phyloP scores from a whole-genome alignment of 2,797 vertebrate genomes.

The Hypotaenidia okinawae region DNA sequence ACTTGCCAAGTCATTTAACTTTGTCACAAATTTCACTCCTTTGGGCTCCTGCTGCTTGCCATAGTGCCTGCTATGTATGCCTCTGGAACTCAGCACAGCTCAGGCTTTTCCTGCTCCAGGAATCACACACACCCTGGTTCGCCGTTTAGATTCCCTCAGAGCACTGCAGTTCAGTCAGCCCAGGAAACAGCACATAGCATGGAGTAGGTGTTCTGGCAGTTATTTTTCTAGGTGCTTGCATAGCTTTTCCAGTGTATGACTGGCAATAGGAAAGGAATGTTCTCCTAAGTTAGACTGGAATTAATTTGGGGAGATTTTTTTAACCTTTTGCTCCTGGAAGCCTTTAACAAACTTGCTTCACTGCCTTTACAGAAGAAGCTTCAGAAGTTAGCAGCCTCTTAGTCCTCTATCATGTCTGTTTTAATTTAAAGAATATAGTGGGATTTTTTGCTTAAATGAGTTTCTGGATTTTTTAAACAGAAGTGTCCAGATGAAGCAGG shows the following conservation, averaged over 20 bases:
- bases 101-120: background rate
- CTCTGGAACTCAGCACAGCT: background rate
- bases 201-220: background rate
- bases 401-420: background rate
- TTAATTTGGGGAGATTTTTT: background rate
- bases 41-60: background rate
- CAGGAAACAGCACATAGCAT: background rate
- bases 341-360: background rate
- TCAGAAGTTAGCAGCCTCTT: background rate
- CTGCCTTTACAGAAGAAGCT: background rate
- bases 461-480: background rate
- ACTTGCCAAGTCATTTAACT: background rate
- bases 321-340: background rate
- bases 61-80: background rate
- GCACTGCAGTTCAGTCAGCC: background rate
- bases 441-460: background rate
- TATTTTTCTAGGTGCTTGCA: background rate
- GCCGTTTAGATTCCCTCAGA: background rate
- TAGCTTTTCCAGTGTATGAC: background rate
- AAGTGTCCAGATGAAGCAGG: background rate
- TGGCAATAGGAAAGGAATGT: background rate
- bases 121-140: fast-evolving
- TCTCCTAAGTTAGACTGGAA: background rate
- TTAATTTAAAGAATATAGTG: background rate
- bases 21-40: background rate